Conservation (phyloP, 2,113 vertebrate species). For the Erythrocercus mccallii region DNA sequence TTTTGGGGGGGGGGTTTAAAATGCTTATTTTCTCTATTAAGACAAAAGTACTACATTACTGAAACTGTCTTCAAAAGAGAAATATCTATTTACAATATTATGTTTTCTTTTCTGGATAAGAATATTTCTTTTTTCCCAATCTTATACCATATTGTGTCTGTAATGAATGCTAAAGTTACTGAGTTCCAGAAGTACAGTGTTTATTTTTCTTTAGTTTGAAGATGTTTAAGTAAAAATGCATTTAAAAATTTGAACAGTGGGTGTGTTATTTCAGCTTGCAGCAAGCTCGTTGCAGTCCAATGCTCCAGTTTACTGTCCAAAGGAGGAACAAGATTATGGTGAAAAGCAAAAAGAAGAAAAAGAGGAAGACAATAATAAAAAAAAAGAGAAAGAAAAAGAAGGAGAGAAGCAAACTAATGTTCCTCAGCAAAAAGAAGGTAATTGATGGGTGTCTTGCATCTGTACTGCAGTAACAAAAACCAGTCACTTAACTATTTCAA, state of each 20-base stretch:
- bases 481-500: background rate
- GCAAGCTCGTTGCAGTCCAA: background rate
- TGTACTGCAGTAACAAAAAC: background rate
- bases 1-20: background rate
- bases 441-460: background rate
- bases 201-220: conserved; percentile 20
- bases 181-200: background rate
- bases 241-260: background rate
- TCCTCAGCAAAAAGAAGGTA: background rate
- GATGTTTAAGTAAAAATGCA: background rate
- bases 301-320: background rate
- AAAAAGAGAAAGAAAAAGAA: background rate
- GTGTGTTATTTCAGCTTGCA: conserved; percentile 33
- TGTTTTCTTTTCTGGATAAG: background rate
- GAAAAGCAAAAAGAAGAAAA: background rate
- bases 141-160: background rate
- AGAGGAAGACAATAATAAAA: background rate
- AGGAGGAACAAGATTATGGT: background rate
- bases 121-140: background rate
- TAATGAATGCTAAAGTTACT: background rate
- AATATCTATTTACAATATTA: background rate
- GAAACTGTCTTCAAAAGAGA: background rate
- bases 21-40: background rate
- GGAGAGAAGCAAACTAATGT: background rate
- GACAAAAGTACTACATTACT: background rate